phyloP scores from a whole-genome alignment of 2,113 vertebrate genomes.

The Sinocyclocheilus anophthalmus region DNA sequence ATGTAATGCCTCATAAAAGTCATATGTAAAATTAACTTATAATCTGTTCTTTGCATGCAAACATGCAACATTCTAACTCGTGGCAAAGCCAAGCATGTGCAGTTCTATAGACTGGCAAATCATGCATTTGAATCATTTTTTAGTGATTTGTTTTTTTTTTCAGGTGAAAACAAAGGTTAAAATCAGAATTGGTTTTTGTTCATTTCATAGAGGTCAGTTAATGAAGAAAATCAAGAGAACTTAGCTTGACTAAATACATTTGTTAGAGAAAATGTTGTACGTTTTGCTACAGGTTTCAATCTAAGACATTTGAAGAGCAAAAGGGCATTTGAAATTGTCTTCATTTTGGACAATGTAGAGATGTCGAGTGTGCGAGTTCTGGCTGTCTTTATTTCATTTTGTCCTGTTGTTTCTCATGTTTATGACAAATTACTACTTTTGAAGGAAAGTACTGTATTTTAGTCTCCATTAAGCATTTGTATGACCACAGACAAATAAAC shows the following conservation, averaged over 20 bases:
- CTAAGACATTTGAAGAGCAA: neutral
- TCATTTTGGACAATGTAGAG: neutral
- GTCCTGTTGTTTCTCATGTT: neutral
- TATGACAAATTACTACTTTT: neutral
- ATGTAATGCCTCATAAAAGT: neutral
- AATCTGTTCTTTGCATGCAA: neutral
- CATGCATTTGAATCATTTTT: neutral
- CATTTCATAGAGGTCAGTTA: neutral
- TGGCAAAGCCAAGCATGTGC: neutral
- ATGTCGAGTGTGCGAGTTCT: neutral
- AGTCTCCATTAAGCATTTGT: neutral
- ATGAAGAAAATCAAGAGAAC: neutral
- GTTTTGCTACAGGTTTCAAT: neutral
- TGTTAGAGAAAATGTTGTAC: neutral
- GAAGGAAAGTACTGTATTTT: constrained; percentile 11
- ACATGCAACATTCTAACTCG: neutral
- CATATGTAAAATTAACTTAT: neutral
- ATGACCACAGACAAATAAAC: neutral
- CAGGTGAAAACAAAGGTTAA: neutral
- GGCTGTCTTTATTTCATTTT: neutral
- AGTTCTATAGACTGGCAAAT: neutral
- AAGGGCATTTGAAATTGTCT: neutral
- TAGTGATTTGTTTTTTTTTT: neutral
- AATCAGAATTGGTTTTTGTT: neutral
- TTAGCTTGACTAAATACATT: neutral